These are phyloP conservation scores for Archocentrus centrarchus DNA, from an alignment of 2,113 vertebrate species.

Conservation along the genomic window DNA sequence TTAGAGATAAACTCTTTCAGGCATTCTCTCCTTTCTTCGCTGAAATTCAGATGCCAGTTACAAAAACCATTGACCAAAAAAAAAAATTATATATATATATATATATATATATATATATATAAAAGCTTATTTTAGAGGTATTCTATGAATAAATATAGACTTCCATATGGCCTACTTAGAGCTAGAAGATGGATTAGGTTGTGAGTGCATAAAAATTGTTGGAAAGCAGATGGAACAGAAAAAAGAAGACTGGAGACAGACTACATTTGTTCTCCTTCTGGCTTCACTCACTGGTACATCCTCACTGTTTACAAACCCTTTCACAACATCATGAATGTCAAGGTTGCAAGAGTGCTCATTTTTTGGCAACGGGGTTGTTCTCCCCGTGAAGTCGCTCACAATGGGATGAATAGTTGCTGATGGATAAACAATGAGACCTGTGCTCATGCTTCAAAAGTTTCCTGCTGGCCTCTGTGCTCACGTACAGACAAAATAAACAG, in stretches of 20 bases:
- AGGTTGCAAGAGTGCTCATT: constrained; percentile 18
- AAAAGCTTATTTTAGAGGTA: background rate
- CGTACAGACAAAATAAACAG: background rate
- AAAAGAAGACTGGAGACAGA: constrained; percentile 20
- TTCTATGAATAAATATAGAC: constrained; percentile 56
- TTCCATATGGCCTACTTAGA: constrained; percentile 63
- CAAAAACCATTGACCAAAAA: background rate
- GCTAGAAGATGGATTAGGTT: constrained; percentile 42
- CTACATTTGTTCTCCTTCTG: constrained; percentile 28
- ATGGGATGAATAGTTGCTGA: constrained; percentile 46
- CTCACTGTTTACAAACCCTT: constrained; percentile 34
- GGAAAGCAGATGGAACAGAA: constrained; percentile 57
- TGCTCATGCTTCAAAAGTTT: constrained; percentile 28
- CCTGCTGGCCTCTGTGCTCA: background rate
- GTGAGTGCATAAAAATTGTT: constrained; percentile 41
- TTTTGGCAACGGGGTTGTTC: constrained; percentile 21
- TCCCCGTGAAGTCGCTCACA: background rate
- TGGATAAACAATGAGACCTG: constrained; percentile 30
- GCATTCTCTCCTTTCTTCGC: background rate
- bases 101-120: background rate
- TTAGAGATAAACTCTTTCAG: background rate
- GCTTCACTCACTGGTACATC: constrained; percentile 32
- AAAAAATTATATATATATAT: background rate
- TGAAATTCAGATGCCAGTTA: background rate
- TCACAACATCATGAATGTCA: constrained; percentile 36